Evolutionary conservation across 2,888 invertebrate species (phyloP).

Genomic region (Eilema caniola): DNA sequence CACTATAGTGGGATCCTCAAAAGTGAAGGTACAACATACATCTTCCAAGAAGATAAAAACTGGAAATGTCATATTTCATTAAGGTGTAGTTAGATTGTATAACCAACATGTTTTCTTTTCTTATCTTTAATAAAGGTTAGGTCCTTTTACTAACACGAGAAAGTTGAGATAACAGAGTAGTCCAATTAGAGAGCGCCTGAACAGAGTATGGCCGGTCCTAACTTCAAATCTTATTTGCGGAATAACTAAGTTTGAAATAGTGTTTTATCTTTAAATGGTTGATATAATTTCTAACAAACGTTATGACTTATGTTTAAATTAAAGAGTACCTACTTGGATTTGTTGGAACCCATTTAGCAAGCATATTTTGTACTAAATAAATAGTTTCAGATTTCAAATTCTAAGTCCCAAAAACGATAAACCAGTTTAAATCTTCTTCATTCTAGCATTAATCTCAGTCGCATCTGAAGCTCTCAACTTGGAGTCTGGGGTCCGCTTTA

Average conservation of each 20-base stretch:
- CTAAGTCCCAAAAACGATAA: no score
- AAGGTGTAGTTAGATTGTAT: neutral
- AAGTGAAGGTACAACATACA: neutral
- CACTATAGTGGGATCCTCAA: neutral
- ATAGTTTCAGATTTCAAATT: no score
- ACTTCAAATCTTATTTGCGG: neutral
- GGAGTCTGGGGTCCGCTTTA: no score
- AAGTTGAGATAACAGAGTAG: neutral
- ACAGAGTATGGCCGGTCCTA: neutral
- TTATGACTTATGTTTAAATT: no score
- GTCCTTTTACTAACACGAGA: neutral
- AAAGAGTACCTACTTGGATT: no score
- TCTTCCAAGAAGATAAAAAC: neutral
- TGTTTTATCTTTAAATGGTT: no score
- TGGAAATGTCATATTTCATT: neutral
- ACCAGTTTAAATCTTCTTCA: no score
- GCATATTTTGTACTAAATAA: no score
- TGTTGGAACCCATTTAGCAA: no score
- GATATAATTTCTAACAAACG: no score
- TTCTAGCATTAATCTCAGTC: no score
- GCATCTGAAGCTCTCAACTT: no score
- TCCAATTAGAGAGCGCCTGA: neutral
- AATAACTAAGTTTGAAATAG: neutral
- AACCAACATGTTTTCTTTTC: neutral
- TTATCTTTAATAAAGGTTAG: neutral